Evolutionary conservation across 2,888 invertebrate species (phyloP), one percentile per base, ranked within the genome.

Genomic region (Drosophila formosana): DNA sequence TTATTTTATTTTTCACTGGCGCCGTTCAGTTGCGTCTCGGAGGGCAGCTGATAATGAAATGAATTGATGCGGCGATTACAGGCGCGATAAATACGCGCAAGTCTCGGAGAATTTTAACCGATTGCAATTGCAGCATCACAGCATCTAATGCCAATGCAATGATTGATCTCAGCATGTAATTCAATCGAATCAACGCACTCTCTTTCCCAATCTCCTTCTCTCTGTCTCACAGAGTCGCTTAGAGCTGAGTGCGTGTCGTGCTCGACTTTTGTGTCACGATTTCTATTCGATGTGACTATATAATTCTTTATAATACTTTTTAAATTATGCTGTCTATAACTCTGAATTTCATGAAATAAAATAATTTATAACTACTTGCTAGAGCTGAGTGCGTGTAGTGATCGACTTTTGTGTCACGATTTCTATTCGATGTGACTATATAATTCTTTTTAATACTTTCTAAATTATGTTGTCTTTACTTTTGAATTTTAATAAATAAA

Each of bases 21-120:
- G 55, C 39, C 57, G 52, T 28, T 62, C 57, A 28, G 74, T 34
- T 72, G 80, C 72, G 63, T 56, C 68, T 60, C 74, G 62, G 62
- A 75, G 66, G 77, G 74, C 71, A 62, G 82, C 90, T 90, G 91
- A 91, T 91, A 90, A 89, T 82, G 79, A 81, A 91, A 91, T 91
- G 90, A 89, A 87, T 89, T 81, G 73, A 63, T 78, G 75, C 72
- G 68, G 62, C 82, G 89, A 89, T 91, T 83, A 83, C 89, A 73
- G 78, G 76, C 82, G 78, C 69, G 91, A 91, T 91, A 90, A 91
- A 91, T 91, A 91, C 78, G 88, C 85, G 77, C 79, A 61, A 78
- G 68, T 76, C 76, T 56, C 41, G 37, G 51, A 82, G 62, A 57
- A 62, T 52, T 65, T 58, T 26, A 65, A 52, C 39, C 46, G 63